phyloP scores from a whole-genome alignment of 2,113 vertebrate species.

The Microcebus griseorufus region DNA sequence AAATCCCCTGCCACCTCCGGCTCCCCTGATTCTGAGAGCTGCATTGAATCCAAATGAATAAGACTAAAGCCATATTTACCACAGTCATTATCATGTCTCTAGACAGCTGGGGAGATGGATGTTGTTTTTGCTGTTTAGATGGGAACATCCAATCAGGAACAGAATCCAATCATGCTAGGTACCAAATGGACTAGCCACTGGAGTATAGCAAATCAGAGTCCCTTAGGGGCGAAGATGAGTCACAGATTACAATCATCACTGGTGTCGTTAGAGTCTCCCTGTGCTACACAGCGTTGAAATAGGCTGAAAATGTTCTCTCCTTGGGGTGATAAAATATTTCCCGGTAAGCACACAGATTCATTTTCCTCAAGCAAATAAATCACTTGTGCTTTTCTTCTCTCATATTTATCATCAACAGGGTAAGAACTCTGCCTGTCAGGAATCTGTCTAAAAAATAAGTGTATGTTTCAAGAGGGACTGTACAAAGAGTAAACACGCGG shows the following conservation, averaged over 20 bases:
- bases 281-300: neutral
- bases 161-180: constrained; percentile 37
- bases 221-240: constrained; percentile 43
- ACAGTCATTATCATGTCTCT: neutral
- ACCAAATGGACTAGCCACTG: constrained; percentile 41
- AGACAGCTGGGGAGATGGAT: constrained; percentile 49
- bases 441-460: constrained; percentile 28
- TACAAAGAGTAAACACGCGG: neutral
- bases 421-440: neutral
- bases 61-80: constrained; percentile 18
- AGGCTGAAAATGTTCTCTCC: constrained; percentile 40
- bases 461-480: neutral
- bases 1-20: neutral
- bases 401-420: constrained; percentile 24
- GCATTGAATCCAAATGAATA: constrained; percentile 39
- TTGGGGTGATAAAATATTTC: constrained; percentile 61
- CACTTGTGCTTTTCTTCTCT: constrained; percentile 42
- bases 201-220: constrained; percentile 48
- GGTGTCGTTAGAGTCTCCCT: neutral
- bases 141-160: constrained; percentile 16
- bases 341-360: constrained; percentile 64
- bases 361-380: constrained; percentile 68
- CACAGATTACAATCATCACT: constrained; percentile 49
- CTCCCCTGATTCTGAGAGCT: constrained; percentile 4
- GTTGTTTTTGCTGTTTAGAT: constrained; percentile 53